Percentiles rank a stretch among this genome's conserved stretches.
Conservation (phyloP, 92 coral and sea anemone genomes). For the Parazoanthus darwini region DNA sequence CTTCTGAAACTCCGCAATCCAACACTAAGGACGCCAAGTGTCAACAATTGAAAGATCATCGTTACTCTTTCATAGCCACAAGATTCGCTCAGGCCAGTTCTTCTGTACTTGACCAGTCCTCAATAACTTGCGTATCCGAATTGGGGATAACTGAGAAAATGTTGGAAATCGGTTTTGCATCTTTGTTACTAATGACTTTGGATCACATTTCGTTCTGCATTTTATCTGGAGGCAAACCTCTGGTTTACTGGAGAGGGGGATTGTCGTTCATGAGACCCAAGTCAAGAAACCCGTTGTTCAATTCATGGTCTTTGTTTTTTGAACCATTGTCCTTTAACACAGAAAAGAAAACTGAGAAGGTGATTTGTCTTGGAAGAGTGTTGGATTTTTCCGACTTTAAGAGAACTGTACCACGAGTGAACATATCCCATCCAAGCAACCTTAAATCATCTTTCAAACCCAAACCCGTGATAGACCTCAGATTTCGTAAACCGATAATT, state of each 20-base stretch:
- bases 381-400: not conserved
- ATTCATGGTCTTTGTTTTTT: not conserved
- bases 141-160: too few relatives aligned
- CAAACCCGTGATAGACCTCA: not conserved
- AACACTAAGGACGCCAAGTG: too few relatives aligned
- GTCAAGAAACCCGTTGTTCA: too few relatives aligned
- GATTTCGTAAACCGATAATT: not conserved
- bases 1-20: too few relatives aligned
- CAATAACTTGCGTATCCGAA: too few relatives aligned
- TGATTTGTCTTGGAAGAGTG: not conserved
- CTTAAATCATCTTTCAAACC: not conserved
- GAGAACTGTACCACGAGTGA: not conserved
- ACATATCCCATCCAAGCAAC: not conserved
- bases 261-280: not conserved
- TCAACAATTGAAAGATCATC: too few relatives aligned
- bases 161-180: not conserved
- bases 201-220: slow-evolving; percentile 6
- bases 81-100: too few relatives aligned
- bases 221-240: not conserved
- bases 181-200: not conserved
- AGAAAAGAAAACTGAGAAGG: not conserved
- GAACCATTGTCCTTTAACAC: slow-evolving; percentile 4
- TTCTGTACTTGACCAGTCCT: too few relatives aligned
- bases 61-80: too few relatives aligned
- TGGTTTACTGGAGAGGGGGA: not conserved